Evolutionary conservation across 2,888 invertebrate species (phyloP).

Genomic region (Nephrocerus scutellatus): DNA sequence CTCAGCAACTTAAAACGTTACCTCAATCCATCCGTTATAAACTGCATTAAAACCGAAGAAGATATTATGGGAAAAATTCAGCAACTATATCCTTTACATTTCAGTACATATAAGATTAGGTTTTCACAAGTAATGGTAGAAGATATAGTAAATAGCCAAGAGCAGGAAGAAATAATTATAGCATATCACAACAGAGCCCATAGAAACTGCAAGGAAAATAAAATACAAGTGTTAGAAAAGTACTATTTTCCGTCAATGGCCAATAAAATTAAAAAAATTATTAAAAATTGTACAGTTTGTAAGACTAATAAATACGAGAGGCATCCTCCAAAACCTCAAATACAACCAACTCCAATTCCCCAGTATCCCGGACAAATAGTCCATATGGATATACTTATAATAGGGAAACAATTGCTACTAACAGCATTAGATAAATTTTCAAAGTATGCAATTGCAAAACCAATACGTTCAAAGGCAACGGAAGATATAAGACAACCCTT

Average conservation of each 20-base stretch:
- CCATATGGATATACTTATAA: no score
- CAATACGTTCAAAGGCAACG: no score
- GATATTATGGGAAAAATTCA: constrained; percentile 10
- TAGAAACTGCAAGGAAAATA: constrained; percentile 13
- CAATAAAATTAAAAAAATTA: constrained; percentile 3
- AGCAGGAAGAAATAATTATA: constrained; percentile 13
- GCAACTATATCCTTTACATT: constrained; percentile 8
- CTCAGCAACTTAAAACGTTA: constrained; percentile 8
- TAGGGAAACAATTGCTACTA: no score
- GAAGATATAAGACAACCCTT: constrained; percentile 3
- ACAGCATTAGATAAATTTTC: no score
- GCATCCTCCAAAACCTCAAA: constrained; percentile 9
- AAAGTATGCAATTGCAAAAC: no score
- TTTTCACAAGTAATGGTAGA: constrained; percentile 16
- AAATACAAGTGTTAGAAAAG: constrained; percentile 9
- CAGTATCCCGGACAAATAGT: no score
- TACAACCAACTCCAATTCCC: constrained; percentile 4
- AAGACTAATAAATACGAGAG: constrained; percentile 12
- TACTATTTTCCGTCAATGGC: constrained; percentile 11
- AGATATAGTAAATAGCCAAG: constrained; percentile 10
- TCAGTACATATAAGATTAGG: constrained; percentile 12
- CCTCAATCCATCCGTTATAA: constrained; percentile 12
- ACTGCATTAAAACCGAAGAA: constrained; percentile 13
- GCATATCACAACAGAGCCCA: constrained; percentile 12
- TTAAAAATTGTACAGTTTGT: constrained; percentile 7